phyloP scores from a whole-genome alignment of 64 coral and sea anemone genomes.

The Montipora efflorescens region DNA sequence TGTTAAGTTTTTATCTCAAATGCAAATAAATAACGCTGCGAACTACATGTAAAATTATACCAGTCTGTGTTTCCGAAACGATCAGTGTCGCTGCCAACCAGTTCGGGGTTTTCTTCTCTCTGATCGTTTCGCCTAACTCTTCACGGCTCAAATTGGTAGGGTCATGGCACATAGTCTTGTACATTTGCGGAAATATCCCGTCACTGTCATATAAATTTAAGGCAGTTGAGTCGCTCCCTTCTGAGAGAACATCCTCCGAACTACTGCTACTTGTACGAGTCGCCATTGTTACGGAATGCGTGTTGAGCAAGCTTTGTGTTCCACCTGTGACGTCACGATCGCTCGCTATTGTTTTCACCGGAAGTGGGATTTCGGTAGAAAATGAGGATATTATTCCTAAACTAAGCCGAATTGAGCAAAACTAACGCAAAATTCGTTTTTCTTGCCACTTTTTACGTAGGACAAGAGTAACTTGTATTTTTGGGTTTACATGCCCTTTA shows the following conservation, averaged over 20 bases:
- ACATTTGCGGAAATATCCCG: not conserved
- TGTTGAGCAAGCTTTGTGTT: slow-evolving; percentile 8
- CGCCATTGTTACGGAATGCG: not conserved
- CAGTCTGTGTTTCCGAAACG: slow-evolving; percentile 26
- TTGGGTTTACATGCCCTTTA: slow-evolving; percentile 33
- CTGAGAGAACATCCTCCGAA: not conserved
- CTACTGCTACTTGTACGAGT: not conserved
- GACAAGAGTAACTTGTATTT: not conserved
- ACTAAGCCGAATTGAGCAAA: not conserved
- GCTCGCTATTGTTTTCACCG: slow-evolving; percentile 21
- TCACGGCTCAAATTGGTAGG: not conserved
- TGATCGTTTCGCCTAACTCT: not conserved
- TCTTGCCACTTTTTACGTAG: not conserved
- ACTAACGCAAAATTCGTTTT: not conserved
- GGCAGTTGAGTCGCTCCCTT: not conserved
- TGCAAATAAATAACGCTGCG: not conserved
- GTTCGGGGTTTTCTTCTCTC: not conserved
- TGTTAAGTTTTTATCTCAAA: not conserved
- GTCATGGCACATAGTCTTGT: not conserved
- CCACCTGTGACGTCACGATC: not conserved
- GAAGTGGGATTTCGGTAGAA: slow-evolving; percentile 6
- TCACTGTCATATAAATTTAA: slow-evolving; percentile 26
- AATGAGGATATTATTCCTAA: slow-evolving; percentile 10
- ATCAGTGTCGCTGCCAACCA: not conserved
- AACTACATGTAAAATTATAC: not conserved